Evolutionary conservation across 2,888 invertebrate genomes (phyloP), one percentile per base, ranked within the genome.

Genomic region (Drosophila algonquin): DNA sequence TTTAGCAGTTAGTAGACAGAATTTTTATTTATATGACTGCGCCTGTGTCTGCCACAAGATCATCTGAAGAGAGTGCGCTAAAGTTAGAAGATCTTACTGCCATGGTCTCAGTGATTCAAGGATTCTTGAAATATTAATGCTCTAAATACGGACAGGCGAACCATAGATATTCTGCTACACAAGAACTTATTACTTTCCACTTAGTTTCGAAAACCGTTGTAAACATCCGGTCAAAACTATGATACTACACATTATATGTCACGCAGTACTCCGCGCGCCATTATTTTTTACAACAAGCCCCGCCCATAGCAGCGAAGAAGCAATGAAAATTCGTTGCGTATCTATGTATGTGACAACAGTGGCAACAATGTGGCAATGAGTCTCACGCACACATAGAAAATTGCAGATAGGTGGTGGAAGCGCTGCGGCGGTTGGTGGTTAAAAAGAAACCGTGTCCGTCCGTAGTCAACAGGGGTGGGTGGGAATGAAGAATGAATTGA

Each of bases 241-340:
- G 12, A 32, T 32, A 32, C 3, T 14, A 14, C 48, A 1, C 3
- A 18, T 16, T 7, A 50, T 76, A 80, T 81, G 82, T 77, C 85
- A 87, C 85, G 0, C 8, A 12, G 27, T n/a, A 16, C 21, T 45
- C 2, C 7, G 54, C 45, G 47, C 80, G 80, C 88, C 81, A 87
- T 87, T 75, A 48, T n/a, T 10, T 50, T 12, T 51, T 52, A 27
- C 51, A 47, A n/a, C 24, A 65, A 50, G 75, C 52, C 73, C 63
- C 82, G 88, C 82, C 82, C 71, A 73, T 69, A 52, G 46, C 7
- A 48, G 32, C 48, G 27, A 50, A 57, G 35, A 18, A 18, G 7
- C 45, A 55, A 32, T 50, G 32, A n/a, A 45, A 70, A 61, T 47
- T 63, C 54, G 63, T 81, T 79, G 70, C 72, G 46, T 53, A 52